phyloP scores from a whole-genome alignment of 1,140 invertebrate species.

The Maconellicoccus hirsutus region DNA sequence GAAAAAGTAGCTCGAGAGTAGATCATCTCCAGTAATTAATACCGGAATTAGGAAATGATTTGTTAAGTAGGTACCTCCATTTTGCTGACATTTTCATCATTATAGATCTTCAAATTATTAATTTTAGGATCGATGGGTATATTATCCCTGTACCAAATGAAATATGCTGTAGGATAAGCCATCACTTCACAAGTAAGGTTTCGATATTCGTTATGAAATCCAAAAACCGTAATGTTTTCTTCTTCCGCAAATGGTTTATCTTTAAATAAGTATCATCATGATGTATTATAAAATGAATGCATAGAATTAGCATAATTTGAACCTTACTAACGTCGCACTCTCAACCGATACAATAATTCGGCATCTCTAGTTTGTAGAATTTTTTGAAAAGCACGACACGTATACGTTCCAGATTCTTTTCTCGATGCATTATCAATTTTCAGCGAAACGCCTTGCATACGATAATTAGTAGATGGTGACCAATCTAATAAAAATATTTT shows the following conservation, averaged over 20 bases:
- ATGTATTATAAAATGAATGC: too few species aligned
- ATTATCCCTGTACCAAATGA: not conserved
- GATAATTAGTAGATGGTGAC: not conserved
- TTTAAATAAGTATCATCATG: too few species aligned
- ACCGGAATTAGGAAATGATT: too few species aligned
- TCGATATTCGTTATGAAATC: not conserved
- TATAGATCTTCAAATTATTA: not conserved
- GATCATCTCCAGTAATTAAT: too few species aligned
- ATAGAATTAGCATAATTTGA: too few species aligned
- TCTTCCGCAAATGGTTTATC: not conserved
- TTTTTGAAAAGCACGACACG: conserved; percentile 12
- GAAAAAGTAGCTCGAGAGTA: too few species aligned
- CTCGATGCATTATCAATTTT: not conserved
- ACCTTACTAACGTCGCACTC: not conserved
- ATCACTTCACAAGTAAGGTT: not conserved
- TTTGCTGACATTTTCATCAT: not conserved
- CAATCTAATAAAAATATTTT: too few species aligned
- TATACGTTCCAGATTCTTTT: not conserved
- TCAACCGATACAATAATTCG: not conserved
- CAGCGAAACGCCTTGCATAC: not conserved
- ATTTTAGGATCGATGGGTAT: not conserved
- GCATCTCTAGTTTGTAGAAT: not conserved
- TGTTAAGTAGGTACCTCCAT: too few species aligned
- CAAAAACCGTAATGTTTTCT: not conserved
- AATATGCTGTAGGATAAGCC: not conserved